Evolutionary conservation across 2,113 vertebrate genomes (phyloP).

Genomic region (Gasterosteus nipponicus): DNA sequence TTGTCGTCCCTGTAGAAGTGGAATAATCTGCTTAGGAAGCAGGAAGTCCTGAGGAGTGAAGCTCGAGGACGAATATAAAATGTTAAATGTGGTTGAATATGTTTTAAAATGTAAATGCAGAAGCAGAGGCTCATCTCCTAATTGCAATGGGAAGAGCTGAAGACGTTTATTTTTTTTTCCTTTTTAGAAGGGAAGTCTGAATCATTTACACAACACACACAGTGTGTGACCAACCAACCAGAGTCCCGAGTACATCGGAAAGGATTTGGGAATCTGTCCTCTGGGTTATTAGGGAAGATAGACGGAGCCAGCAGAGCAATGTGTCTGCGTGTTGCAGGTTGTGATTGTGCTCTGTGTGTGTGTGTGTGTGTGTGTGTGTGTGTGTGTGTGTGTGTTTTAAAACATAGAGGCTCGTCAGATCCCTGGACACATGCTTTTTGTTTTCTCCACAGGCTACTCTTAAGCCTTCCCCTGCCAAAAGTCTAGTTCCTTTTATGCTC

Average conservation of each 20-base stretch:
- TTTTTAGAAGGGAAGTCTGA: constrained; percentile 3
- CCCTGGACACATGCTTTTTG: constrained; percentile 28
- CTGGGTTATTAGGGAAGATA: constrained; percentile 5
- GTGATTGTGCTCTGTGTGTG: not conserved
- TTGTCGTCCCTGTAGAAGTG: constrained; percentile 13
- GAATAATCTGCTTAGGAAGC: constrained; percentile 22
- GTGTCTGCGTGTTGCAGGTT: not conserved
- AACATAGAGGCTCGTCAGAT: constrained; percentile 9
- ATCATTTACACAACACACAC: constrained; percentile 12
- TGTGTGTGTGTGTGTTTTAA: not conserved
- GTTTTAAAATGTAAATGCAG: constrained; percentile 45
- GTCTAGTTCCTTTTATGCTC: constrained; percentile 14
- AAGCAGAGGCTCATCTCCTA: constrained; percentile 13
- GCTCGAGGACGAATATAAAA: constrained; percentile 20
- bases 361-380: not conserved
- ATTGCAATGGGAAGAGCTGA: constrained; percentile 13
- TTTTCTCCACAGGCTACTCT: constrained; percentile 32
- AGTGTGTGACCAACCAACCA: not conserved
- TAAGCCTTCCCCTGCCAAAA: constrained; percentile 25
- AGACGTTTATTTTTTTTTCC: not conserved
- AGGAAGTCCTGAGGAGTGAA: not conserved
- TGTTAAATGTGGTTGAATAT: constrained; percentile 23
- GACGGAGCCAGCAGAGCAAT: constrained; percentile 7
- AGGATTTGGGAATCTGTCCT: not conserved
- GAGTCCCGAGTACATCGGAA: not conserved